Evolutionary conservation across 2,888 invertebrate species (phyloP), one percentile per base, ranked within the genome.

Genomic region (Kuschelorhynchus macadamiae): DNA sequence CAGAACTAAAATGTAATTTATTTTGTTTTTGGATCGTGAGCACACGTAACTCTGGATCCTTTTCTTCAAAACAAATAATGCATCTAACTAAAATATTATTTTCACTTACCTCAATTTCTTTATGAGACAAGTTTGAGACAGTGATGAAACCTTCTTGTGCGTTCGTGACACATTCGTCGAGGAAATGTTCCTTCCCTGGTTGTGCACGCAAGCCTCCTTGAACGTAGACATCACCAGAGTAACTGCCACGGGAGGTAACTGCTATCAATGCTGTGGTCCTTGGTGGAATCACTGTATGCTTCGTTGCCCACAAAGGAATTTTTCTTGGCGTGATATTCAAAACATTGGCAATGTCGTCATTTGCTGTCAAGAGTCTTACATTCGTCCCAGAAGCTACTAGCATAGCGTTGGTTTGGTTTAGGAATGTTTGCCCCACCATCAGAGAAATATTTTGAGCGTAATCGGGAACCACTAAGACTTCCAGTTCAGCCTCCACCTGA

Each of bases 371-470:
- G 11, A 3, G 11, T 36, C 36, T 11, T 11, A 36, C 36, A n/a
- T n/a, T n/a, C n/a, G n/a, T n/a, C n/a, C n/a, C n/a, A n/a, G n/a
- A n/a, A 11, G 11, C 11, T 7, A 36, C 11, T 36, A n/a, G 5
- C 36, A 7, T n/a, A 3, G 12, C 44, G 21, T 25, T 25, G 3
- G 3, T 25, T 25, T 25, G 25, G 25, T 25, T 25, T 7, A 25
- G 7, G 7, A 25, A 25, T 25, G 25, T 25, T 7, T 25, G 25
- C 4, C 18, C 21, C n/a, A n/a, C n/a, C n/a, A n/a, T n/a, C n/a
- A n/a, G n/a, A n/a, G n/a, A n/a, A 16, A 56, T 56, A 25, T 18
- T 8, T 14, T 56, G 57, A 4, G 17, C n/a, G 4, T 56, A 4
- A 25, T 56, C 30, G 4, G 57, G 30, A 12, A 56, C 57, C 8